A percentile compares a stretch with the other conserved stretches of the same genome.
Conservation (phyloP, 2,888 invertebrate species). For the Cheilosia urbana region DNA sequence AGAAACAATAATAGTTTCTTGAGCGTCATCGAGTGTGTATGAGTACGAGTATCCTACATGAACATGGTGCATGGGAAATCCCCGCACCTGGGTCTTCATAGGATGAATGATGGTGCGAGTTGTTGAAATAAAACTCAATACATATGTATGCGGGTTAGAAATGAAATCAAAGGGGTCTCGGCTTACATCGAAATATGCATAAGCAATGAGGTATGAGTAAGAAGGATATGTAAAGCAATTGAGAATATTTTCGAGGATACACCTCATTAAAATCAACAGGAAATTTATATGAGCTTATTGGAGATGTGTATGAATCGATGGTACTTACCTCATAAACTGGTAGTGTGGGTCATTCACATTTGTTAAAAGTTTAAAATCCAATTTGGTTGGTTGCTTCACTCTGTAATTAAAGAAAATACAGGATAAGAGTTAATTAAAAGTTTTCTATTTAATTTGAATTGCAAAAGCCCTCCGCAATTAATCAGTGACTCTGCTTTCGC, state of each 20-base stretch:
- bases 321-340: constrained; percentile 61
- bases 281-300: background rate
- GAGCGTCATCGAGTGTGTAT: constrained; percentile 13
- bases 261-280: constrained; percentile 8
- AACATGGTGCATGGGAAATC: background rate
- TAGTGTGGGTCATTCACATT: constrained; percentile 36
- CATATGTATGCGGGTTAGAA: background rate
- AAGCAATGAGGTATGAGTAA: constrained; percentile 31
- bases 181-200: constrained; percentile 74
- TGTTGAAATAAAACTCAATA: background rate
- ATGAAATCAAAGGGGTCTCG: background rate
- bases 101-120: background rate
- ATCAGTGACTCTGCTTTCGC: no score
- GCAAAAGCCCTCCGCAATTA: no score
- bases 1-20: constrained; percentile 40
- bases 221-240: constrained; percentile 1
- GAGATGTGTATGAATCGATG: background rate
- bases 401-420: constrained; percentile 28
- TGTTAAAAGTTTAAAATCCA: constrained; percentile 31
- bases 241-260: background rate
- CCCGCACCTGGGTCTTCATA: constrained; percentile 18
- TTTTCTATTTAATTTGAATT: constrained; percentile 12
- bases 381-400: constrained; percentile 5
- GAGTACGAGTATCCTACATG: no score
- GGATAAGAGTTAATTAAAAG: background rate